Percentiles rank a stretch among this genome's conserved stretches.
Evolutionary conservation across 1,140 invertebrate genomes (phyloP).

Genomic region (Meteorus sp.): DNA sequence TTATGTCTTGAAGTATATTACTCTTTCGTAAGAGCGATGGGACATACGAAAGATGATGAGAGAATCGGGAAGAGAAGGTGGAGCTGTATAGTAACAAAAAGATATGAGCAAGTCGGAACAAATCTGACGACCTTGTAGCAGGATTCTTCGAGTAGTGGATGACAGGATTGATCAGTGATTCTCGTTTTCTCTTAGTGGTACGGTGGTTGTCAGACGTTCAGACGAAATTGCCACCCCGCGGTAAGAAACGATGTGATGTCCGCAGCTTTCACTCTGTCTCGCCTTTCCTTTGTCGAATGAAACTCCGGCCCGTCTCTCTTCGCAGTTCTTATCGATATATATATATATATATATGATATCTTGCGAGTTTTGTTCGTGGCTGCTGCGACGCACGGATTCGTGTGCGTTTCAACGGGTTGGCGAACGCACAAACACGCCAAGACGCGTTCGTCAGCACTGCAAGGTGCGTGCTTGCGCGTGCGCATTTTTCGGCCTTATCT

Average conservation of each 20-base stretch:
- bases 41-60: neutral
- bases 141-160: neutral
- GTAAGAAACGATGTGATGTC: constrained; percentile 7
- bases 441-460: neutral
- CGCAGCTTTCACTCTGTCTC: no score
- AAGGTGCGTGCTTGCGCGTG: constrained; percentile 29
- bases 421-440: constrained; percentile 11
- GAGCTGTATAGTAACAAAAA: neutral
- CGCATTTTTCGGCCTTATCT: constrained; percentile 30
- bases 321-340: neutral
- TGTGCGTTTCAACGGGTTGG: constrained; percentile 16
- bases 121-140: neutral
- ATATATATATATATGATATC: neutral
- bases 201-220: constrained; percentile 3
- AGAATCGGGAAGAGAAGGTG: no score
- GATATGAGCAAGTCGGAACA: neutral
- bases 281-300: neutral
- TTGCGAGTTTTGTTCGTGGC: constrained; percentile 1
- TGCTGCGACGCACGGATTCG: neutral
- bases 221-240: constrained; percentile 9
- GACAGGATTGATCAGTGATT: neutral
- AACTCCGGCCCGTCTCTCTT: neutral
- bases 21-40: no score
- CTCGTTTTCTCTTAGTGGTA: neutral
- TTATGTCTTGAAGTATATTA: no score